A percentile compares a stretch with the other conserved stretches of the same genome.
Evolutionary conservation across 2,797 vertebrate genomes (phyloP).

Genomic region (Rhinogobio ventralis): DNA sequence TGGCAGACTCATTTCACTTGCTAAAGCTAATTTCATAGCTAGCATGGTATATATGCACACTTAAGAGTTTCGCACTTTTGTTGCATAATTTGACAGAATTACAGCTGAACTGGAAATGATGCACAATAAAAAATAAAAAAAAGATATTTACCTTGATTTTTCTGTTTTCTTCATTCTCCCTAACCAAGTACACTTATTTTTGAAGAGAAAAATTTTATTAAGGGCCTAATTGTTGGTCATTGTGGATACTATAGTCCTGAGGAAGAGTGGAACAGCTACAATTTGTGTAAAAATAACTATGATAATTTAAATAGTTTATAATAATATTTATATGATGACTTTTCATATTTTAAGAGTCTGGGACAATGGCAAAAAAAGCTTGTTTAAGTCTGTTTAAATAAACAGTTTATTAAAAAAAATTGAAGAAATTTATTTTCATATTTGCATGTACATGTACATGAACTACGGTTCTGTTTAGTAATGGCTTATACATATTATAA

Average conservation of each 20-base stretch:
- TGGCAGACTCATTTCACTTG: neutral
- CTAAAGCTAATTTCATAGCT: neutral
- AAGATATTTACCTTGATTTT: too few relatives aligned
- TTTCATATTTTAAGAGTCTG: neutral
- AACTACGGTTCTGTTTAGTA: neutral
- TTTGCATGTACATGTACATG: neutral
- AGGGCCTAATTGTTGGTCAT: neutral
- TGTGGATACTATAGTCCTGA: neutral
- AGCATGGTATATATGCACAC: neutral
- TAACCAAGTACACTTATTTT: neutral
- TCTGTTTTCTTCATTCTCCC: neutral
- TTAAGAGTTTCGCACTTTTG: too few relatives aligned
- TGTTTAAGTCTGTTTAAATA: too few relatives aligned
- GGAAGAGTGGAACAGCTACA: neutral
- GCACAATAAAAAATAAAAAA: neutral
- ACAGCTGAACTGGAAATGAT: neutral
- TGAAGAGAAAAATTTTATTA: neutral
- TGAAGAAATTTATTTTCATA: neutral
- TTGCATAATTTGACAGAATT: conserved; percentile 9
- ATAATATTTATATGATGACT: neutral
- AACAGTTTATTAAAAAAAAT: too few relatives aligned
- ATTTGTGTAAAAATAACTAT: neutral
- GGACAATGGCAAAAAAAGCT: neutral
- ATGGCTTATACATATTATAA: neutral
- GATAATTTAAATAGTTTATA: neutral